Percentiles rank a stretch among this genome's conserved stretches.
phyloP scores from a whole-genome alignment of 2,113 vertebrate species.

The Xenopus borealis region DNA sequence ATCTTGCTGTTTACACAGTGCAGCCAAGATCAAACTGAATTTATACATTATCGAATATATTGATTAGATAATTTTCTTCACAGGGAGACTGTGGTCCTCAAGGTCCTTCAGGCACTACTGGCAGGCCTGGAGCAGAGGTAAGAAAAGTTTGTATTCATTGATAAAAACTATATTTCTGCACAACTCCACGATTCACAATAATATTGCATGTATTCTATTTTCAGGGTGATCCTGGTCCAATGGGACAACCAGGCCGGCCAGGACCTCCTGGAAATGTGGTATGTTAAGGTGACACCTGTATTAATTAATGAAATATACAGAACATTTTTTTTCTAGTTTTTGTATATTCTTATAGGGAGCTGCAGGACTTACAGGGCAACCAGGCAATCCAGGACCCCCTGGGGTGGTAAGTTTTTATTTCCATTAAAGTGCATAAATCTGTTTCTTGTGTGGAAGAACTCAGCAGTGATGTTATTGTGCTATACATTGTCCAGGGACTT shows the following conservation, averaged over 20 bases:
- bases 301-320: not conserved
- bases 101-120: conserved; percentile 75
- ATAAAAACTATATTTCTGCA: not conserved
- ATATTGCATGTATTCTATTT: conserved; percentile 13
- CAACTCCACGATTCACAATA: not conserved
- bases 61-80: conserved; percentile 18
- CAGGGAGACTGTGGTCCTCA: conserved; percentile 85
- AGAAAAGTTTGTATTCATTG: conserved; percentile 35
- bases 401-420: conserved; percentile 72
- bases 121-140: conserved; percentile 81
- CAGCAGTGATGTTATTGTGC: not conserved
- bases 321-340: not conserved
- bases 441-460: no score
- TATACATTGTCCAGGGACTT: conserved; percentile 65
- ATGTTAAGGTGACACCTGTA: conserved; percentile 52
- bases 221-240: conserved; percentile 86
- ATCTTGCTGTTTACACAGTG: no score
- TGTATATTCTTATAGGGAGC: conserved; percentile 70
- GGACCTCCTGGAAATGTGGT: conserved; percentile 85
- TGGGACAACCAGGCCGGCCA: conserved; percentile 82
- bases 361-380: conserved; percentile 75
- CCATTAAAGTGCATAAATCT: not conserved
- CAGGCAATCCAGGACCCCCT: conserved; percentile 77
- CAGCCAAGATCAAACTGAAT: no score
- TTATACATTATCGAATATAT: no score